Evolutionary conservation across 2,888 invertebrate genomes (phyloP).

Genomic region (Acheta domesticus): DNA sequence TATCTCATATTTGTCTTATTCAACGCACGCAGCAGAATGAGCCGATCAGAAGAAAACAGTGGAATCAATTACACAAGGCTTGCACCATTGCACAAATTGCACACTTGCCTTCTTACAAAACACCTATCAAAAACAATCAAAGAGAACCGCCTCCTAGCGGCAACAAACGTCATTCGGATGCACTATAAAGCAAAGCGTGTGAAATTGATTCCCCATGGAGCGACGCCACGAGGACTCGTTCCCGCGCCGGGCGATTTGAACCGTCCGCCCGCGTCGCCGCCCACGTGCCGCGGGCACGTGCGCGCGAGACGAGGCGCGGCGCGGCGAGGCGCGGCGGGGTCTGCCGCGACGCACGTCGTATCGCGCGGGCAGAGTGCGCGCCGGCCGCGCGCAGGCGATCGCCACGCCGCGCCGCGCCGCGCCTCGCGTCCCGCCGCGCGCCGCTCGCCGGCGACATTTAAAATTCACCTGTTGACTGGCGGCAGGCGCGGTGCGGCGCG

Average conservation of each 20-base stretch:
- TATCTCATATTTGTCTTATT: too few relatives aligned
- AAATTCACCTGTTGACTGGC: constrained; percentile 32
- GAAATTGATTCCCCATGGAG: too few relatives aligned
- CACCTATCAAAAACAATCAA: too few relatives aligned
- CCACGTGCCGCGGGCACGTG: constrained; percentile 18
- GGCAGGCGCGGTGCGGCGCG: not conserved
- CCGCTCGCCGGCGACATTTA: constrained; percentile 20
- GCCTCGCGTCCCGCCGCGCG: not conserved
- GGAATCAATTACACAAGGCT: too few relatives aligned
- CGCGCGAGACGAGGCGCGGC: not conserved
- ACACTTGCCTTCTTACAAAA: too few relatives aligned
- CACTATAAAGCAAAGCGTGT: too few relatives aligned
- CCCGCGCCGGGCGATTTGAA: not conserved
- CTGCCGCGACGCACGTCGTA: not conserved
- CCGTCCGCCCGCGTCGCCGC: not conserved
- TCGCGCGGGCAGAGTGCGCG: not conserved
- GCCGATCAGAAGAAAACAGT: too few relatives aligned
- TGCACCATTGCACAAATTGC: too few relatives aligned
- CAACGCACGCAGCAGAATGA: too few relatives aligned
- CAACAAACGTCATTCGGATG: too few relatives aligned
- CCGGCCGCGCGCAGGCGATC: not conserved
- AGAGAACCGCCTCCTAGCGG: too few relatives aligned
- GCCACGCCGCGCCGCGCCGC: not conserved
- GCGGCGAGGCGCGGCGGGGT: not conserved
- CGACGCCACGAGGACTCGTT: too few relatives aligned